Base-by-base conservation (phyloP, 2,113 vertebrate species). In the Istiophorus platypterus region DNA sequence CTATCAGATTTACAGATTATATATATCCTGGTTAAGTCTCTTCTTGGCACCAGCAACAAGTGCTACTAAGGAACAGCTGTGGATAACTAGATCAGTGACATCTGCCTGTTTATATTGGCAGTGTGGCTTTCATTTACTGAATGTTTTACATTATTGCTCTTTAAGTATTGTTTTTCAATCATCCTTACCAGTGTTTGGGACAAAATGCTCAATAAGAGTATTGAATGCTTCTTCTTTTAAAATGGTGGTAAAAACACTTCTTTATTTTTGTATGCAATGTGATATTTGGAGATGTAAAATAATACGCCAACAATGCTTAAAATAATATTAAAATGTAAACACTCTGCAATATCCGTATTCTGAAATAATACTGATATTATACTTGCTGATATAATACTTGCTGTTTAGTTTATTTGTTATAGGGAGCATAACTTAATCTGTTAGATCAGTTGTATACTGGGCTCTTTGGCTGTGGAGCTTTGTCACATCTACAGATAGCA, bases 1-100 rank as follows among this genome's bases (percentile, higher is more conserved):
- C 84, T 83, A 83, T 76, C 76, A 86, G 87, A 90, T 92, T 62
- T 85, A 71, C 72, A 89, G 88, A 92, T 92, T 89, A 84, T 27
- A 17, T 24, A 11, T 57, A 52, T 80, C 73, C 76, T 68, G 56
- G 70, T 73, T 66, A 22, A 15, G 84, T 31, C 71, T 81, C 75
- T 56, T 79, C 62, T 81, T 88, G 82, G 86, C 85, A 87, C 51
- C 58, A n/a, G 37, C 52, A 45, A 34, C 73, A 62, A 34, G 45
- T 45, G 64, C 26, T 65, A 56, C 72, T 69, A 26, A 81, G 66
- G 67, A 87, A 37, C 78, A 86, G 61, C 65, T 78, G 81, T 49
- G 59, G 26, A 27, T 20, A 63, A 74, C 82, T 3, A 14, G 54
- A 76, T 85, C 78, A 86, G 34, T 79, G 69, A 71, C 76, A 78